phyloP scores from a whole-genome alignment of 2,797 vertebrate genomes.

The Pseudomugil tenellus region DNA sequence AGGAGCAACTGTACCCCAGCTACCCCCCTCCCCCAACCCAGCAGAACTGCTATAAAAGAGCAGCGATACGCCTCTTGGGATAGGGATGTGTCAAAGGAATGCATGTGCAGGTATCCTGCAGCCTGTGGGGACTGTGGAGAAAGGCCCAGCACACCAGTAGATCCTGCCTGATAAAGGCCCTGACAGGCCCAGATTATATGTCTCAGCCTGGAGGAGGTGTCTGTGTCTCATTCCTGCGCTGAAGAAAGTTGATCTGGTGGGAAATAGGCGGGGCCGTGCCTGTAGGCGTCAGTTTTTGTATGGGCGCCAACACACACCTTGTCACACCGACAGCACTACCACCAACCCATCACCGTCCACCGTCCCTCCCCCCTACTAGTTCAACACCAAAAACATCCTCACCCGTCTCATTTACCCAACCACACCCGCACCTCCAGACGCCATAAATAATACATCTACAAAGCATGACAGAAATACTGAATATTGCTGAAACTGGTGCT shows the following conservation, averaged over 20 bases:
- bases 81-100: slow-evolving; percentile 77
- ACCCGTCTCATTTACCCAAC: slow-evolving; percentile 69
- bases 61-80: slow-evolving; percentile 76
- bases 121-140: slow-evolving; percentile 76
- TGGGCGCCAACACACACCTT: slow-evolving; percentile 61
- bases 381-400: slow-evolving; percentile 61
- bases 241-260: slow-evolving; percentile 82
- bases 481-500: not conserved
- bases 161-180: slow-evolving; percentile 80
- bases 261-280: slow-evolving; percentile 76
- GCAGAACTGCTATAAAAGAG: slow-evolving; percentile 70
- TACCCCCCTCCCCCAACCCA: slow-evolving; percentile 22
- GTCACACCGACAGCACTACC: slow-evolving; percentile 50
- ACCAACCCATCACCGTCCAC: slow-evolving; percentile 10
- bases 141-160: slow-evolving; percentile 73
- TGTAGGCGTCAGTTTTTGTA: slow-evolving; percentile 70
- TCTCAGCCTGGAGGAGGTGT: slow-evolving; percentile 79
- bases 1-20: slow-evolving; percentile 58
- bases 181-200: slow-evolving; percentile 80
- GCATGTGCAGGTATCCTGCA: slow-evolving; percentile 69
- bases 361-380: slow-evolving; percentile 22
- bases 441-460: slow-evolving; percentile 51
- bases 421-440: slow-evolving; percentile 69
- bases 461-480: slow-evolving; percentile 9
- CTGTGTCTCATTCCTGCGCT: slow-evolving; percentile 72